Percentiles rank a stretch among this genome's conserved stretches.
Evolutionary conservation across 2,797 vertebrate species (phyloP).

Genomic region (Chloroceryle amazona): DNA sequence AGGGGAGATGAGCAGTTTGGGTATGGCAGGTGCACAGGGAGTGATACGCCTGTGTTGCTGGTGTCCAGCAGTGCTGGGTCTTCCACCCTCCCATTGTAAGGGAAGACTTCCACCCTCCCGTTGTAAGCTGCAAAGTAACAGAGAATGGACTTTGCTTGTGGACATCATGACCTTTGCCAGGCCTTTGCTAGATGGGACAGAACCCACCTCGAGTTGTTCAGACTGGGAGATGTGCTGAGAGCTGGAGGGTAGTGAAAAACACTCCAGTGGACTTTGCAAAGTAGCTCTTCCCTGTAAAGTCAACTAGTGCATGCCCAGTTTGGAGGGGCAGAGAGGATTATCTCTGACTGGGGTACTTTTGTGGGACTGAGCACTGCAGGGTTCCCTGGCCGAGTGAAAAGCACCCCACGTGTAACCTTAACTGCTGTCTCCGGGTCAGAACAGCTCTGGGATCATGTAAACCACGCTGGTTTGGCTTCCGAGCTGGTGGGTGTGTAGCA

Average conservation of each 20-base stretch:
- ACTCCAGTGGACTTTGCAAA: not conserved
- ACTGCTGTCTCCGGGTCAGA: not conserved
- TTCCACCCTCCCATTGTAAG: not conserved
- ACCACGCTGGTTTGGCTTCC: not conserved
- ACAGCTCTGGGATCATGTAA: accelerated
- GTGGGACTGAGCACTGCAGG: not conserved
- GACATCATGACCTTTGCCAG: not conserved
- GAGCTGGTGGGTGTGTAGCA: accelerated
- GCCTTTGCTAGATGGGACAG: not conserved
- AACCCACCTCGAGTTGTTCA: not conserved
- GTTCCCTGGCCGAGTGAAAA: accelerated
- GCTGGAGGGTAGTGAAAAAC: not conserved
- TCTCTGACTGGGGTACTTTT: not conserved
- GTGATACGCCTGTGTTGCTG: not conserved
- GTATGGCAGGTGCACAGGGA: accelerated
- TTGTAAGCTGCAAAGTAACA: not conserved
- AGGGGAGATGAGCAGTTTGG: not conserved
- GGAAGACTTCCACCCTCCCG: not conserved
- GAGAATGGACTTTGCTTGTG: not conserved
- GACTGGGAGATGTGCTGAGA: not conserved
- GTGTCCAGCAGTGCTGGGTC: not conserved
- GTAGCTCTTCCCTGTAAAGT: not conserved
- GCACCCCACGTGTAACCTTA: accelerated
- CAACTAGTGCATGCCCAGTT: not conserved
- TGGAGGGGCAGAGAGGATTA: not conserved